A percentile compares a stretch with the other conserved stretches of the same genome.
Conservation (phyloP, 2,888 invertebrate genomes). For the Chymomyza caudatula region DNA sequence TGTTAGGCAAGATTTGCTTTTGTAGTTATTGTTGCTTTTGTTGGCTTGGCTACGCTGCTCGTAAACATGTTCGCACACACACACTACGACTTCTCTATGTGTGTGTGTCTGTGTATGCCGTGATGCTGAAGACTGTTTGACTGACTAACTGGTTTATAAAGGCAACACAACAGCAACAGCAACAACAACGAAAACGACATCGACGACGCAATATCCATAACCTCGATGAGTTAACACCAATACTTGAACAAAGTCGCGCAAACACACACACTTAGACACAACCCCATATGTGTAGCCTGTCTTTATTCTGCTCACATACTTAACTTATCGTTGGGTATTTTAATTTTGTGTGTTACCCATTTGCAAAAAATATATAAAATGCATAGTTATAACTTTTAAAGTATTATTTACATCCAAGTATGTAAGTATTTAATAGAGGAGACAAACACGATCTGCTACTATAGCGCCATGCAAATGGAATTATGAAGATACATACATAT, state of each 20-base stretch:
- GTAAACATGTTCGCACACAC: conserved; percentile 61
- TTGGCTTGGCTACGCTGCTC: conserved; percentile 28
- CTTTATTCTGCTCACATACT: conserved; percentile 52
- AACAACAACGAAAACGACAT: conserved; percentile 28
- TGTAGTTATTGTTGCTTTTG: neutral
- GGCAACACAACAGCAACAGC: conserved; percentile 34
- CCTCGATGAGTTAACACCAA: conserved; percentile 69
- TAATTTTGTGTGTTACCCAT: neutral
- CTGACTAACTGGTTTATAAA: conserved; percentile 62
- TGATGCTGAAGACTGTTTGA: conserved; percentile 67
- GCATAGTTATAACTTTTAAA: neutral
- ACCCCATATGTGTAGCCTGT: conserved; percentile 4
- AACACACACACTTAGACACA: conserved; percentile 10
- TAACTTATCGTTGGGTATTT: neutral
- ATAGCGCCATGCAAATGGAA: neutral
- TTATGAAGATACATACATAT: conserved; percentile 1
- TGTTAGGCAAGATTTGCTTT: neutral
- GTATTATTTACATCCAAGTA: neutral
- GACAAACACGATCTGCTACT: neutral
- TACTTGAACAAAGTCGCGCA: conserved; percentile 23
- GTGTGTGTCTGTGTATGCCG: conserved; percentile 21
- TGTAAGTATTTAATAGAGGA: neutral
- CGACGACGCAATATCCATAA: conserved; percentile 67
- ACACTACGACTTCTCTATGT: conserved; percentile 9
- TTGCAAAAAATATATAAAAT: neutral